A percentile compares a stretch with the other conserved stretches of the same genome.
These are phyloP conservation scores for Heliconius erato DNA, from an alignment of 2,888 invertebrate species.

Conservation along the genomic window DNA sequence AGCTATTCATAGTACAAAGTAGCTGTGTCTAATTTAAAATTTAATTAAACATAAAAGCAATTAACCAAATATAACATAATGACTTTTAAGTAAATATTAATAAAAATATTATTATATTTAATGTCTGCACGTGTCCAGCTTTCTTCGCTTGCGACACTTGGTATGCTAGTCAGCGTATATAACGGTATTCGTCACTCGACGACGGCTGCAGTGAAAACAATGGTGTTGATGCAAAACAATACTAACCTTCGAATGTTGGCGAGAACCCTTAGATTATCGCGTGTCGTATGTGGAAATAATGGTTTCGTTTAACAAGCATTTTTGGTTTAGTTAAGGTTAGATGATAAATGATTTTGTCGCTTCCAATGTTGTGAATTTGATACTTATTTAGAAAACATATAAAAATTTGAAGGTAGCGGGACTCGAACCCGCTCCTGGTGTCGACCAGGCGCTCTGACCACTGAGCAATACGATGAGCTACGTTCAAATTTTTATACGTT, in stretches of 20 bases:
- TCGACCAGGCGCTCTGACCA: no score
- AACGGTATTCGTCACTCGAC: slow-evolving; percentile 48
- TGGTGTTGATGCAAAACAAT: slow-evolving; percentile 39
- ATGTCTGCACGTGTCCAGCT: slow-evolving; percentile 34
- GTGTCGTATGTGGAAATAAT: slow-evolving; percentile 13
- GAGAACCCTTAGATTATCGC: slow-evolving; percentile 31
- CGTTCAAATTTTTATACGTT: no score
- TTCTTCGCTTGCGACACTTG: slow-evolving; percentile 44
- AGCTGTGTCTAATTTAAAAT: no score
- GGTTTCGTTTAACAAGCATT: not conserved
- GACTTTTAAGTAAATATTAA: no score
- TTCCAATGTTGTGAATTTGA: not conserved
- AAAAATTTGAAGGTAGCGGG: no score
- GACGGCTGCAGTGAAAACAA: slow-evolving; percentile 61
- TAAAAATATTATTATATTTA: slow-evolving; percentile 6
- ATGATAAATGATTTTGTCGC: not conserved
- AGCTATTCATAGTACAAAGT: no score
- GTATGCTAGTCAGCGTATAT: slow-evolving; percentile 44
- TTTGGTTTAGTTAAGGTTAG: not conserved
- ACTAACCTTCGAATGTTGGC: slow-evolving; percentile 38
- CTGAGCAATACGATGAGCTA: no score
- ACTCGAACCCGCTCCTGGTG: no score
- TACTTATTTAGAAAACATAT: no score
- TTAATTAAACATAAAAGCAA: no score
- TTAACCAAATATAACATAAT: no score